Conservation (phyloP, 2,113 vertebrate species). For the Casuarius casuarius region DNA sequence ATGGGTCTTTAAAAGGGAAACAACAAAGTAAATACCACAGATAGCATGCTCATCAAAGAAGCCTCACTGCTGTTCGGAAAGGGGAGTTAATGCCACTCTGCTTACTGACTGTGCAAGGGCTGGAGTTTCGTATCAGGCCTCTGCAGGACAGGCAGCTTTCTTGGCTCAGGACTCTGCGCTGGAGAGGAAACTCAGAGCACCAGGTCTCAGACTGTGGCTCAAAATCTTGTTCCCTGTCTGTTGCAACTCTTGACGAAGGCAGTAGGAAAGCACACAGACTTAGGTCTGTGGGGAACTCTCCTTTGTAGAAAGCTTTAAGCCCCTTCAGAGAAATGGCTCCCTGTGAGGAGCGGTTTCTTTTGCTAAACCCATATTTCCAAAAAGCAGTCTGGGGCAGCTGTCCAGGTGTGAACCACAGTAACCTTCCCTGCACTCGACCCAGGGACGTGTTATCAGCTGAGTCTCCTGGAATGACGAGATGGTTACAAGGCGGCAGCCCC, state of each 20-base stretch:
- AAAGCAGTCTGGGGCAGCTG: background rate
- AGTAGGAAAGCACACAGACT: conserved; percentile 28
- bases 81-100: background rate
- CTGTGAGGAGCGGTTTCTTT: background rate
- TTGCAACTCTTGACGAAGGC: conserved; percentile 23
- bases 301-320: background rate
- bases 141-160: conserved; percentile 68
- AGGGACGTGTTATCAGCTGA: background rate
- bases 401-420: background rate
- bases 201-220: conserved; percentile 44
- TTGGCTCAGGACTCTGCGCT: conserved; percentile 42
- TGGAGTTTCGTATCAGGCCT: background rate
- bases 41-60: background rate
- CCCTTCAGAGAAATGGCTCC: background rate
- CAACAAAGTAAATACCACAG: background rate
- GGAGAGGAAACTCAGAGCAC: conserved; percentile 37
- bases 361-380: background rate
- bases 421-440: background rate
- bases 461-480: background rate
- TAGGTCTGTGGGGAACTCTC: background rate
- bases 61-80: background rate
- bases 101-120: background rate
- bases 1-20: background rate
- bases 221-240: background rate
- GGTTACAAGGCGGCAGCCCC: background rate